These are phyloP conservation scores for Dryoscopus gambensis DNA, from an alignment of 2,113 vertebrate species.

Conservation along the genomic window DNA sequence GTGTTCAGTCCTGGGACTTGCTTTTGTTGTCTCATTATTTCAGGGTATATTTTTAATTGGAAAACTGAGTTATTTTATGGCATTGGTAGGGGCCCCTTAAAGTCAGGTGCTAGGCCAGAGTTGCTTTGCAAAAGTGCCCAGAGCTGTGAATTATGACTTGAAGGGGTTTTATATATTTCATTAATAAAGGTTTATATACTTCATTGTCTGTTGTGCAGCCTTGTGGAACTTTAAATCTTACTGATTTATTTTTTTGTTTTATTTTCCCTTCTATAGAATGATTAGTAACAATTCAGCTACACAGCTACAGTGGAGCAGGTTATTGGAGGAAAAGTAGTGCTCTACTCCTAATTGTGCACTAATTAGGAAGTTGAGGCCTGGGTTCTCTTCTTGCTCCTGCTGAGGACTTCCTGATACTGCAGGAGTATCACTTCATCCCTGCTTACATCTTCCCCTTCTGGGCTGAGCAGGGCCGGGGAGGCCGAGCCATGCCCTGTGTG, in stretches of 20 bases:
- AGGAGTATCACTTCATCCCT: not conserved
- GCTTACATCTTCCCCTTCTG: not conserved
- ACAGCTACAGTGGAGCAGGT: not conserved
- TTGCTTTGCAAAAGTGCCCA: not conserved
- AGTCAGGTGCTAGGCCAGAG: not conserved
- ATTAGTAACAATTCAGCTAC: not conserved
- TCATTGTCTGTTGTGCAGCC: not conserved
- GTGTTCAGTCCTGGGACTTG: not conserved
- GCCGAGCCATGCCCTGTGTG: not conserved
- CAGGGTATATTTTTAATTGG: not conserved
- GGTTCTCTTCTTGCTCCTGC: not conserved
- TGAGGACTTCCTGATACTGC: not conserved
- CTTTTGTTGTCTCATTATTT: not conserved
- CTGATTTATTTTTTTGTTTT: not conserved
- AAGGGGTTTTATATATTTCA: not conserved
- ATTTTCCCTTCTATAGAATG: not conserved
- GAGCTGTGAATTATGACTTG: not conserved
- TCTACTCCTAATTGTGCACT: not conserved
- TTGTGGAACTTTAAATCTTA: not conserved
- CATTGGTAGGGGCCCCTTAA: not conserved
- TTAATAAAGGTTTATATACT: not conserved
- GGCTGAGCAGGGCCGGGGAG: not conserved
- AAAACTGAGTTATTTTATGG: not conserved
- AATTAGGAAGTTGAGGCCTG: not conserved
- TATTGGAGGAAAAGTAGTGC: not conserved